Evolutionary conservation across 2,113 vertebrate genomes (phyloP), one percentile per base, ranked within the genome.

Genomic region (Capricornis sumatraensis): DNA sequence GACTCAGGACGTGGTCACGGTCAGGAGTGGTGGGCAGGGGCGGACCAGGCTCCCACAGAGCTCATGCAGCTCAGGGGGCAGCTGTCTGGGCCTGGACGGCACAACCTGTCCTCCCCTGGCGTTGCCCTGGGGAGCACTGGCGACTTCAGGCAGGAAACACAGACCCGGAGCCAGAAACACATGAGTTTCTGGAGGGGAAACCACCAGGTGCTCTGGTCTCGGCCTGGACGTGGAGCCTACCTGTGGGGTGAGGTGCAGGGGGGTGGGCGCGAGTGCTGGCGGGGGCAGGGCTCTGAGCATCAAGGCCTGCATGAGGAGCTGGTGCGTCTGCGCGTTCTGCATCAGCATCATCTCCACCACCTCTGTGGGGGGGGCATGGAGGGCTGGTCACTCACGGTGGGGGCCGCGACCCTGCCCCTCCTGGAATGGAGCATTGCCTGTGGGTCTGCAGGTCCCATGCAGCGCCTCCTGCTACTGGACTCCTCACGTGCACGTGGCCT

Each of bases 301-400:
- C 99, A 99, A 98, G 95, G 99, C 99, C 95, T 99, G 99, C 99
- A 99, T 99, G 85, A 99, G 98, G 89, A 99, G 98, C 98, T 99
- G 99, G 98, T 99, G 99, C 99, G 99, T 99, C 98, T 99, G 99
- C 0, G 99, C 99, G 0, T 99, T 99, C 98, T 99, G 99, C 99
- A 99, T 99, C 57, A 99, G 97, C 99, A 99, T 99, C 98, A 99
- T 98, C 97, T 99, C 99, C 27, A 99, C 99, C 99, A 99, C 99
- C 64, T 99, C 99, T 99, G 94, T 30, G 58, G 0, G 40, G 62
- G 7, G 45, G 71, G 58, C 2, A 3, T 5, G 3, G 36, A 33
- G 47, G 58, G 58, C 71, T 6, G 0, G 19, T 74, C 33, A 76
- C 23, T 50, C 52, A 12, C 21, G 0, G 3, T 5, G 5, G 2